A percentile compares a stretch with the other conserved stretches of the same genome.
Conservation (phyloP, 2,888 invertebrate genomes). For the Philhelius pedissequus region DNA sequence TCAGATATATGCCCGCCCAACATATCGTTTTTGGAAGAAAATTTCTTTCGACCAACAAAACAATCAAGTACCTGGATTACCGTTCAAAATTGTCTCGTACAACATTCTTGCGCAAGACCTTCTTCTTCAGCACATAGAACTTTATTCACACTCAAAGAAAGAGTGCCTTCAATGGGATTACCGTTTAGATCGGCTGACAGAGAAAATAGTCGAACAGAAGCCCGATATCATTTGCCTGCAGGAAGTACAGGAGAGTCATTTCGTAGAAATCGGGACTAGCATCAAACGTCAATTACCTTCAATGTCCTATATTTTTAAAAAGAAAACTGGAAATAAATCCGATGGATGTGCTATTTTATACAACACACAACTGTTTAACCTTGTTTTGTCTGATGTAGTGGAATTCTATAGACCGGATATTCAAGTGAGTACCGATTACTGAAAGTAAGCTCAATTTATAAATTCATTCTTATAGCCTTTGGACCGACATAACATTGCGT, state of each 20-base stretch:
- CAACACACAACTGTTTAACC: constrained; percentile 83
- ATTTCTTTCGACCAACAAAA: background rate
- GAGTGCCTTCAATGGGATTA: constrained; percentile 84
- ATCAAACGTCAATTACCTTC: constrained; percentile 79
- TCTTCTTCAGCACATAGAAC: constrained; percentile 84
- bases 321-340: constrained; percentile 87
- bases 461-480: constrained; percentile 79
- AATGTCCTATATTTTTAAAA: constrained; percentile 88
- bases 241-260: constrained; percentile 92
- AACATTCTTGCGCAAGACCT: constrained; percentile 93
- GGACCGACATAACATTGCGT: constrained; percentile 92
- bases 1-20: background rate
- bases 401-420: constrained; percentile 82
- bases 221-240: constrained; percentile 84
- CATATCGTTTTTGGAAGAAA: constrained; percentile 12
- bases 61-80: background rate
- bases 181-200: constrained; percentile 80
- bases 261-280: constrained; percentile 76
- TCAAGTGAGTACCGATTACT: constrained; percentile 38
- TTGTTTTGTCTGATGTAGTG: constrained; percentile 84
- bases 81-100: constrained; percentile 88
- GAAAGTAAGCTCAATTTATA: background rate
- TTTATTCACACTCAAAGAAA: constrained; percentile 84
- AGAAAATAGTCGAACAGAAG: constrained; percentile 79
- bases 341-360: constrained; percentile 97